These are phyloP conservation scores for Odontesthes bonariensis DNA, from an alignment of 2,113 vertebrate species.

Conservation along the genomic window DNA sequence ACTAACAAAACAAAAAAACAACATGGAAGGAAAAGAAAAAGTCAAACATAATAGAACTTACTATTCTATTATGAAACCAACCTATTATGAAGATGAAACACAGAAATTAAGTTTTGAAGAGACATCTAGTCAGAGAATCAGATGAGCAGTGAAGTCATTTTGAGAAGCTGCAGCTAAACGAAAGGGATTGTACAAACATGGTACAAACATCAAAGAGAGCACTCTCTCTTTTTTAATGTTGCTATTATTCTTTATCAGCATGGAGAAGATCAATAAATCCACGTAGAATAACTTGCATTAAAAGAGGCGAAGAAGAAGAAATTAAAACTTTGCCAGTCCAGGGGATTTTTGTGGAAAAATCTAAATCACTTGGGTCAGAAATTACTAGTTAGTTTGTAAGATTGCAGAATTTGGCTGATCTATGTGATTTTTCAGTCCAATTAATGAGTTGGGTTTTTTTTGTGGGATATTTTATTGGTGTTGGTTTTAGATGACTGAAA, in stretches of 20 bases:
- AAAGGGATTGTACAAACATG: too few species aligned
- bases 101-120: not conserved
- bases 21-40: too few species aligned
- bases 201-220: constrained; percentile 16
- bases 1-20: not conserved
- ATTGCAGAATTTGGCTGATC: constrained; percentile 36
- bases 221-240: too few species aligned
- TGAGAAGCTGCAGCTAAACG: not conserved
- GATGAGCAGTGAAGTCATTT: not conserved
- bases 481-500: constrained; percentile 1
- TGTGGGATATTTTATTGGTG: constrained; percentile 27
- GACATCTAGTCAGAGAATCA: not conserved
- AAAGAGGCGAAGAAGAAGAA: not conserved
- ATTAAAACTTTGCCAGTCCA: constrained; percentile 17
- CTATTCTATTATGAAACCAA: too few species aligned
- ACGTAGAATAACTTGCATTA: constrained; percentile 15
- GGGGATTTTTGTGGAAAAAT: constrained; percentile 15
- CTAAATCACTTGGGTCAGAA: constrained; percentile 11
- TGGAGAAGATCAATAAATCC: constrained; percentile 24
- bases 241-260: constrained; percentile 27
- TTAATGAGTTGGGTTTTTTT: constrained; percentile 37
- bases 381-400: constrained; percentile 31
- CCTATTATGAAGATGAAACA: not conserved
- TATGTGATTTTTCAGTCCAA: constrained; percentile 19
- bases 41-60: not conserved